Conservation (phyloP, 2,113 vertebrate species). For the Macrotus californicus region DNA sequence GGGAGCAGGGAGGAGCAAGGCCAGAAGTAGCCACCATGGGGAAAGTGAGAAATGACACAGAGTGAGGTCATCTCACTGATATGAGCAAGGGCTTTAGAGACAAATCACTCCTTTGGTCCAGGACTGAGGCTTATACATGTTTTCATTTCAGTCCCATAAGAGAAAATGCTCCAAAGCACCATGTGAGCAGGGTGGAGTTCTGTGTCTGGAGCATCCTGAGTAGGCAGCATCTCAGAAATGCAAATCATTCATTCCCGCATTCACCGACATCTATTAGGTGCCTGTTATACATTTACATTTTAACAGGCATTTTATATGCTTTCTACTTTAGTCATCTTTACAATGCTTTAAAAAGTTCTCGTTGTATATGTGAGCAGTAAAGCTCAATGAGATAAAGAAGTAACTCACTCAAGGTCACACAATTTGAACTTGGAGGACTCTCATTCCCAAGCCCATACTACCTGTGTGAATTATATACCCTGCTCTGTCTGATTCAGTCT, state of each 20-base stretch:
- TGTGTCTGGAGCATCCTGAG: background rate
- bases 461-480: too few relatives aligned
- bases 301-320: background rate
- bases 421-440: background rate
- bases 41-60: background rate
- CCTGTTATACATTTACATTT: background rate
- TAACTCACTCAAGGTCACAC: background rate
- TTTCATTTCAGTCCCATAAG: background rate
- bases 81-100: too few relatives aligned
- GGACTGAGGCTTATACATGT: accelerated
- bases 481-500: background rate
- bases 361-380: background rate
- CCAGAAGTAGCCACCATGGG: background rate
- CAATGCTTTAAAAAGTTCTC: background rate
- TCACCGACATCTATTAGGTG: background rate
- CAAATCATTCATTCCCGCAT: background rate
- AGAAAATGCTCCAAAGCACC: background rate
- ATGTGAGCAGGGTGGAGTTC: background rate
- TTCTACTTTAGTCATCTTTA: background rate
- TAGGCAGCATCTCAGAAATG: background rate
- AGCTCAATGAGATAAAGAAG: background rate
- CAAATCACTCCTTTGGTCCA: background rate
- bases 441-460: background rate
- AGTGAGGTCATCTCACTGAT: accelerated
- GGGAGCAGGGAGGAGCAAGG: background rate